Percentiles rank a stretch among this genome's conserved stretches.
Evolutionary conservation across 2,113 vertebrate genomes (phyloP).

Genomic region (Oreotrochilus melanogaster): DNA sequence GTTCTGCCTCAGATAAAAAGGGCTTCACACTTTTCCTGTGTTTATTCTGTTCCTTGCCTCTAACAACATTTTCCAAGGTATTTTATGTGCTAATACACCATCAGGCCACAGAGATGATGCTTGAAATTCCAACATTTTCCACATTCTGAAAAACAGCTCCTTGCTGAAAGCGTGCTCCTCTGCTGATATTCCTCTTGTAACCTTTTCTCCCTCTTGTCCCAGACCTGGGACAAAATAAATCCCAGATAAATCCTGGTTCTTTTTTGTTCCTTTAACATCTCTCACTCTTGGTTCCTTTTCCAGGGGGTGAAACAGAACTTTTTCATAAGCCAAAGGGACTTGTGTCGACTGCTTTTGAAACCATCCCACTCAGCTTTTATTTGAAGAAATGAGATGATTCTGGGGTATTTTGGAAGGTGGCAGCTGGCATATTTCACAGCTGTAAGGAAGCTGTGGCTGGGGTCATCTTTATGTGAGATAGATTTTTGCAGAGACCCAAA

Average conservation of each 20-base stretch:
- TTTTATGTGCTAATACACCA: background rate
- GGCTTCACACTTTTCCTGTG: background rate
- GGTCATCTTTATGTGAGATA: background rate
- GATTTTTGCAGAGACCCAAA: background rate
- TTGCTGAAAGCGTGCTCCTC: background rate
- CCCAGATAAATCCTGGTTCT: background rate
- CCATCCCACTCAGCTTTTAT: background rate
- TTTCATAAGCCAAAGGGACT: background rate
- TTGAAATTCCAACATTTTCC: conserved; percentile 27
- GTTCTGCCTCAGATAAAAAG: background rate
- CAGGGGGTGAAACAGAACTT: background rate
- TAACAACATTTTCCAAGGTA: conserved; percentile 24
- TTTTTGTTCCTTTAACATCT: background rate
- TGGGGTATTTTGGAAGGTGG: background rate
- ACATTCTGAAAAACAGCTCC: background rate
- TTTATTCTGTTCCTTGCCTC: background rate
- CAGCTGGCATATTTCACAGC: background rate
- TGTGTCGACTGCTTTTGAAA: background rate
- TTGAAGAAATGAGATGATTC: conserved; percentile 24
- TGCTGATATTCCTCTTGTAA: background rate
- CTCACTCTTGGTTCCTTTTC: background rate
- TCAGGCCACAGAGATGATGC: conserved; percentile 6
- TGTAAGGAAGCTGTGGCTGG: background rate
- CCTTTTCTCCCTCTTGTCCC: background rate
- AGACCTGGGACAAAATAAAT: background rate